Base-by-base conservation (phyloP, 37 sponge, comb jelly and placozoan species). In the Chondrilla cf. caribensis region DNA sequence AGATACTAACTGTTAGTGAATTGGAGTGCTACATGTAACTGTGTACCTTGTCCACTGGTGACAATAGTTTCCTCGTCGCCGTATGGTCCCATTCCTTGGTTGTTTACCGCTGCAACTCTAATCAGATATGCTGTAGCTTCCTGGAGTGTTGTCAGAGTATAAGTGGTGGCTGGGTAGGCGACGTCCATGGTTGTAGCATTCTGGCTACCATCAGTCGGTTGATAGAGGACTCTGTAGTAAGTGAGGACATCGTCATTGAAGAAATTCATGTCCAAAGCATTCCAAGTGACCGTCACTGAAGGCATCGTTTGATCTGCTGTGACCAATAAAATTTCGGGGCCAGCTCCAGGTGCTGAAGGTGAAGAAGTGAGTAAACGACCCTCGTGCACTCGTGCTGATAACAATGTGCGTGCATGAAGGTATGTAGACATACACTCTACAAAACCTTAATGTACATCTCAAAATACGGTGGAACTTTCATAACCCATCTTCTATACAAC, bases 41-140 rank as follows among this genome's bases (percentile, higher is more conserved):
- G n/a, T n/a, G n/a, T 39, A 73, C 76, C 44, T 38, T 40, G 76
- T 15, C 76, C 76, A 73, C 76, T 73, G 76, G 76, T 73, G 43
- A 73, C 24, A 19, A 24, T 43, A 9, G 44, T 42, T n/a, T 43
- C 43, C 25, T 39, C 44, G 14, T 4, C n/a, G 6, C 76, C 36
- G 24, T 39, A 39, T 18, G 43, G 76, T 36, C 76, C 76, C 18
- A 2, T 1, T 40, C 76, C 76, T 38, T 73, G 25, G 18, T 40
- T n/a, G 40, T 73, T 73, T 24, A 39, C 76, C 18, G 76, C 76
- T 36, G 76, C 76, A 19, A 73, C 41, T 24, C 36, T 1, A 5
- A 73, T 40, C 2, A 37, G 18, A 37, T 73, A 73, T 2, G 76
- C 76, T 1, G 41, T 39, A 22, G 38, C 36, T 37, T 73, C 41